Evolutionary conservation across 1,140 invertebrate species (phyloP), one percentile per base, ranked within the genome.

Genomic region (Aphaenogaster floridana): DNA sequence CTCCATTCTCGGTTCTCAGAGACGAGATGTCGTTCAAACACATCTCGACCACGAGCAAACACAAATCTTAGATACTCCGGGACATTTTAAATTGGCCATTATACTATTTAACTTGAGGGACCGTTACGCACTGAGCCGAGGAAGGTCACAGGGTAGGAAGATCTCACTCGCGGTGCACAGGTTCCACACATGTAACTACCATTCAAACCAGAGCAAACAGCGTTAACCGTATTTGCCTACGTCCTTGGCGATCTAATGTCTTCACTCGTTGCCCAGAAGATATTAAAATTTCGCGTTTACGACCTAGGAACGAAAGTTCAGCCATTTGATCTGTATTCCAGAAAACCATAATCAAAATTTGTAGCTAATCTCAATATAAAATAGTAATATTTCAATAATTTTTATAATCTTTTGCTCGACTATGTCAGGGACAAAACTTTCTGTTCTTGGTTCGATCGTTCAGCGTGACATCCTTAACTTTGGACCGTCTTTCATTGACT

Each of bases 71-170:
- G 93, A 93, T 94, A 93, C 93, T 93, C 90, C 71, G 87, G 80
- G 87, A 95, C 93, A 95, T 95, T 95, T 95, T 95, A 95, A 95
- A 95, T 95, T 95, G 94, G 94, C 95, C 93, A 95, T 95, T 95
- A 95, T 95, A 95, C 94, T 95, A 95, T 95, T 95, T 95, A 95
- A 95, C 94, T 95, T 95, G 93, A 94, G 94, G 94, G 93, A 93
- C 89, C 88, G 66, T n/a, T 63, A 79, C 80, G 81, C 84, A 81
- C 78, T 71, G 88, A 89, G 68, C 77, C 85, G 78, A 69, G 89
- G 68, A 59, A 88, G 81, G 83, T 90, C 84, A 79, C 79, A 78
- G 66, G 77, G 80, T 42, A 69, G 83, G 61, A 86, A 83, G 88
- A 68, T 85, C 68, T 84, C 74, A 77, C 63, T 59, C 76, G 86